Evolutionary conservation across 2,113 vertebrate genomes (phyloP), one percentile per base, ranked within the genome.

Genomic region (Procavia capensis): DNA sequence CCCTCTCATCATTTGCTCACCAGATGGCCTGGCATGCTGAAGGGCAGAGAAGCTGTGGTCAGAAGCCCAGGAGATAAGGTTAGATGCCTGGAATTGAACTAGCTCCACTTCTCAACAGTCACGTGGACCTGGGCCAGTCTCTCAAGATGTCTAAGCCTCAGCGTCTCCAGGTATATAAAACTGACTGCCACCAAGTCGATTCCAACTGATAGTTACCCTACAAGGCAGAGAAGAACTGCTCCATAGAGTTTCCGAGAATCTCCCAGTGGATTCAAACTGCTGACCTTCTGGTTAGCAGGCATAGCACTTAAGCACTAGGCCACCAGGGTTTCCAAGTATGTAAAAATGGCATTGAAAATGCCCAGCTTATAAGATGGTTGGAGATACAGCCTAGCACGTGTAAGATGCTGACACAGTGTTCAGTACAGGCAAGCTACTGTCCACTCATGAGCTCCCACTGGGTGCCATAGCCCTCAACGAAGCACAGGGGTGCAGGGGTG

Each of bases 361-460:
- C 47, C 47, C 47, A 47, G 47, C 47, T 13, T 5, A 14, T 0
- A 17, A 63, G 66, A 29, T 14, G 22, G 54, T 29, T 29, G 6
- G 34, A 36, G 31, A 5, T 59, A 14, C 36, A 83, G 47, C 6
- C 81, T 1, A 11, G 27, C 41, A 75, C 0, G 5, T n/a, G 24
- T 45, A 25, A 85, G 63, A 10, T 61, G 81, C 19, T 57, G 8
- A 1, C 20, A 2, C 16, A 17, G 34, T 1, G 5, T 29, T 90
- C 82, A 9, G 83, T 5, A 9, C 25, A 36, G 59, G 11, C 1
- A 6, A 27, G 34, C 27, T 57, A 6, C 3, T 4, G 6, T 45
- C 45, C 11, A 7, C 2, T 31, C 64, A 0, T 0, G 66, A 63
- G 17, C 9, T 70, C 36, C 10, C 0, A 1, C 39, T 4, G 0